Evolutionary conservation across 2,797 vertebrate species (phyloP).

Genomic region (Sebastes cheni): DNA sequence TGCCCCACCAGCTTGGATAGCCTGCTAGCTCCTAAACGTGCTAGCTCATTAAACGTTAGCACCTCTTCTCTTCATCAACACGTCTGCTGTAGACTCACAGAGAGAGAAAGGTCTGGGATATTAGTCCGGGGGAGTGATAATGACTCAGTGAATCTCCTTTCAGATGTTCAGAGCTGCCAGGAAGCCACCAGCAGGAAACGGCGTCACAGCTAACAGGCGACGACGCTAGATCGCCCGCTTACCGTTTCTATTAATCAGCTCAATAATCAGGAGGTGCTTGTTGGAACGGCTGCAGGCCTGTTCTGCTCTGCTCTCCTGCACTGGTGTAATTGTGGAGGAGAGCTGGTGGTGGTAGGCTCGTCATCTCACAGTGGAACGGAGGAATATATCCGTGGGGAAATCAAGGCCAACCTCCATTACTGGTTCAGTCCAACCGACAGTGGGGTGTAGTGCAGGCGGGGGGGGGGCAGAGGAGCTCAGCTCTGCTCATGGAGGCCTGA

Average conservation of each 20-base stretch:
- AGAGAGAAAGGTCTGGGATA: slow-evolving; percentile 28
- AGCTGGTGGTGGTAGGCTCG: background rate
- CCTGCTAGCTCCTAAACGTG: slow-evolving; percentile 32
- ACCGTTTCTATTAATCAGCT: slow-evolving; percentile 17
- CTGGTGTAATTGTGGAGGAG: slow-evolving; percentile 11
- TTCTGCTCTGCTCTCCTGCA: background rate
- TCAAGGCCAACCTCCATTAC: slow-evolving; percentile 39
- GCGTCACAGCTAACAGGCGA: background rate
- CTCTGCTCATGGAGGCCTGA: slow-evolving; percentile 21
- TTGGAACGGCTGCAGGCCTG: slow-evolving; percentile 25
- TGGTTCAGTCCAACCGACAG: background rate
- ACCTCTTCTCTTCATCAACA: slow-evolving; percentile 56
- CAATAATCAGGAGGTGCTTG: slow-evolving; percentile 14
- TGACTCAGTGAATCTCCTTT: slow-evolving; percentile 40
- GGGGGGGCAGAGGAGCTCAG: background rate
- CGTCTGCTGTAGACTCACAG: slow-evolving; percentile 27
- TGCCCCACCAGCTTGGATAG: background rate
- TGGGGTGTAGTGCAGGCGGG: background rate
- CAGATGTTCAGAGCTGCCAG: slow-evolving; percentile 19
- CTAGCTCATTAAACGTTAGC: slow-evolving; percentile 65
- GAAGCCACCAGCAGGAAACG: slow-evolving; percentile 3
- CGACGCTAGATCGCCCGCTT: background rate
- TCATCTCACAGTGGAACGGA: slow-evolving; percentile 38
- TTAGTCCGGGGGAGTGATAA: slow-evolving; percentile 32
- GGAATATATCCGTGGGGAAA: slow-evolving; percentile 54